These are phyloP conservation scores for Xenopus laevis DNA, from an alignment of 2,113 vertebrate genomes.

Conservation along the genomic window DNA sequence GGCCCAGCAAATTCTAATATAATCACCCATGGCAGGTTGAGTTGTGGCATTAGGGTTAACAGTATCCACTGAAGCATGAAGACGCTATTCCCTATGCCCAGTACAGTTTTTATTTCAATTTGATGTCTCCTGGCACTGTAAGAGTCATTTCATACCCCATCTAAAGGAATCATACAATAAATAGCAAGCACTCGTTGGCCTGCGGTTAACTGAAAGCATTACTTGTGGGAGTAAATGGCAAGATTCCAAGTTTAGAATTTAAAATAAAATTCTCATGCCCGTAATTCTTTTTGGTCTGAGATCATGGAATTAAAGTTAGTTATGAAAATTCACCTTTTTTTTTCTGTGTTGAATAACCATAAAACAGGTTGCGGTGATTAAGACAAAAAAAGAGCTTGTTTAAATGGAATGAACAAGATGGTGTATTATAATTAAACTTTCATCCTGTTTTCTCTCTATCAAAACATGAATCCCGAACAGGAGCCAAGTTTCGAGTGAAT, in stretches of 20 bases:
- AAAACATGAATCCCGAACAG: not conserved
- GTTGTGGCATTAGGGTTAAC: too few relatives aligned
- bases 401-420: constrained; percentile 11
- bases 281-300: constrained; percentile 7
- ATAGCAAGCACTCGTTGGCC: not conserved
- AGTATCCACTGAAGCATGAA: too few relatives aligned
- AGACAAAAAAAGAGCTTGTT: constrained; percentile 25
- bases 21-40: too few relatives aligned
- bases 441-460: constrained; percentile 20
- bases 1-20: too few relatives aligned
- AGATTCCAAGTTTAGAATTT: not conserved
- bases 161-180: constrained; percentile 4
- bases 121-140: not conserved
- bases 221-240: constrained; percentile 12
- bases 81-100: too few relatives aligned
- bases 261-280: constrained; percentile 4
- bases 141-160: not conserved
- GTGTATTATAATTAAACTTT: constrained; percentile 20
- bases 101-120: too few relatives aligned
- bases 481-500: too few relatives aligned
- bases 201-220: constrained; percentile 4
- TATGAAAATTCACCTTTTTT: not conserved
- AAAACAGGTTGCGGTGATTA: constrained; percentile 10
- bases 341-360: constrained; percentile 9
- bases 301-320: not conserved